phyloP scores from a whole-genome alignment of 2,113 vertebrate species.

The Pagrus major region DNA sequence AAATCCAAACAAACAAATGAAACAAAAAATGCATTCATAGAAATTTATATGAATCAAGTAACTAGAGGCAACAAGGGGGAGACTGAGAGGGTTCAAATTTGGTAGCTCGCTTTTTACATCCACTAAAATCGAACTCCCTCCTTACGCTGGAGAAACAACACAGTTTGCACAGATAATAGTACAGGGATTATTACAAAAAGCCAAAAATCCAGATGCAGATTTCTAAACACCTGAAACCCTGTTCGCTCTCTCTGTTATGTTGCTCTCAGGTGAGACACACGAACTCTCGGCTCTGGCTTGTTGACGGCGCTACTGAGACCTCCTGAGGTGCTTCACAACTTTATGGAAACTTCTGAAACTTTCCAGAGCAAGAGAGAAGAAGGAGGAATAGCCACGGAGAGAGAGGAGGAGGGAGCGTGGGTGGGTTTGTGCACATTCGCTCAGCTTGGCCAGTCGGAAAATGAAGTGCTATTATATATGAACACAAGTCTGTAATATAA shows the following conservation, averaged over 20 bases:
- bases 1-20: no score
- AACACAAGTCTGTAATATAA: conserved; percentile 40
- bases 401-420: conserved; percentile 29
- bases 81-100: no score
- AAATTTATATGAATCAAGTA: no score
- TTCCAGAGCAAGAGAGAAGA: not conserved
- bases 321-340: conserved; percentile 23
- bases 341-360: conserved; percentile 19
- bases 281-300: not conserved
- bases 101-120: no score
- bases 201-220: not conserved
- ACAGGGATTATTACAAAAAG: not conserved
- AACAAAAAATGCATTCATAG: no score
- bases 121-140: no score
- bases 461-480: conserved; percentile 36
- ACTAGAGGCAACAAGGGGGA: no score
- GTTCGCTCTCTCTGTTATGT: not conserved
- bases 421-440: conserved; percentile 33
- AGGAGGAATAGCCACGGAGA: not conserved
- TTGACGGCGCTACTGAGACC: not conserved
- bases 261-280: not conserved
- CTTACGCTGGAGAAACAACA: not conserved
- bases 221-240: not conserved
- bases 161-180: not conserved
- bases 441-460: conserved; percentile 27